A percentile compares a stretch with the other conserved stretches of the same genome.
Evolutionary conservation across 2,888 invertebrate species (phyloP).

Genomic region (Megamerina dolium): DNA sequence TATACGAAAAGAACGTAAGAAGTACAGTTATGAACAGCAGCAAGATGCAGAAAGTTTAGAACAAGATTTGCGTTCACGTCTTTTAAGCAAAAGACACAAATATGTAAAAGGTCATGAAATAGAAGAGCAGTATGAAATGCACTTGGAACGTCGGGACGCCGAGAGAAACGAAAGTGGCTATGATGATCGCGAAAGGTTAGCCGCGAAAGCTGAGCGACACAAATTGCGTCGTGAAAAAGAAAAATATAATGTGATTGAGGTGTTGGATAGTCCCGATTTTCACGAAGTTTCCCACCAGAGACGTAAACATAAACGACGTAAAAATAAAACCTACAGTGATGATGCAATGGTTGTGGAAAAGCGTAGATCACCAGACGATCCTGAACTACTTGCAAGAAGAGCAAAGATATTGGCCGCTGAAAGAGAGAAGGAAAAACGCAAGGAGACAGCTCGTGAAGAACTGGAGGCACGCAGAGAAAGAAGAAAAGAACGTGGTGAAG

Average conservation of each 20-base stretch:
- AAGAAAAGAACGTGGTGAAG: constrained; percentile 30
- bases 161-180: constrained; percentile 24
- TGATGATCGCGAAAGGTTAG: constrained; percentile 28
- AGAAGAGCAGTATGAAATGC: constrained; percentile 27
- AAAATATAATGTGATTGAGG: constrained; percentile 45
- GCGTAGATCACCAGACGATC: constrained; percentile 40
- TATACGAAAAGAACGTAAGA: constrained; percentile 19
- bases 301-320: constrained; percentile 34
- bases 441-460: constrained; percentile 67
- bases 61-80: constrained; percentile 69
- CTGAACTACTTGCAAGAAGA: constrained; percentile 56
- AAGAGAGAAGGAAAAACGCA: constrained; percentile 69
- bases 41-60: constrained; percentile 58
- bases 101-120: constrained; percentile 53
- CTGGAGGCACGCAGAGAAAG: constrained; percentile 62
- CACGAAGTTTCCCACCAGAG: constrained; percentile 19
- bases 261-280: constrained; percentile 49
- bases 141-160: constrained; percentile 18
- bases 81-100: constrained; percentile 63
- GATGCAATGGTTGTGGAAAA: constrained; percentile 18
- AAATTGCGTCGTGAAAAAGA: constrained; percentile 30
- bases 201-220: constrained; percentile 23
- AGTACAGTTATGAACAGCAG: constrained; percentile 28
- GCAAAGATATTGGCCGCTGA: constrained; percentile 68
- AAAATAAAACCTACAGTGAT: constrained; percentile 25